Evolutionary conservation across 2,888 invertebrate species (phyloP).

Genomic region (Muschampia staudingeri): DNA sequence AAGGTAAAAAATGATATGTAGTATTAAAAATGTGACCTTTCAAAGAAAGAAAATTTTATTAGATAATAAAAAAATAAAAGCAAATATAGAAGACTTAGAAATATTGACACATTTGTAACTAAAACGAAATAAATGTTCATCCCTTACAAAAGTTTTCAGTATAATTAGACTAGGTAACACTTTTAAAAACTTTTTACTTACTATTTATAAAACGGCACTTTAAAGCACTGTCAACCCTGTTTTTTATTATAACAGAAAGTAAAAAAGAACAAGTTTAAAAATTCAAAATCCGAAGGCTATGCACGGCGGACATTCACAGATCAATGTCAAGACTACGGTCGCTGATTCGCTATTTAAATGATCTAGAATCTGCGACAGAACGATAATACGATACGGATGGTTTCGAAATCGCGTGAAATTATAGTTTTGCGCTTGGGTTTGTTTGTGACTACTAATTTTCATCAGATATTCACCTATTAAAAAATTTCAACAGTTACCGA

Average conservation of each 20-base stretch:
- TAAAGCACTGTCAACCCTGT: conserved; percentile 24
- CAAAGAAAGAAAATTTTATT: too few relatives aligned
- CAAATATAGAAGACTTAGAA: too few relatives aligned
- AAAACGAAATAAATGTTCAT: too few relatives aligned
- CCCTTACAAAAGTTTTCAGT: too few relatives aligned
- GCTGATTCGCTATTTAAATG: conserved; percentile 89
- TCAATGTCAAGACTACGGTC: conserved; percentile 84
- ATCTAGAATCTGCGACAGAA: conserved; percentile 79
- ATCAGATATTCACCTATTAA: too few relatives aligned
- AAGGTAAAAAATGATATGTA: too few relatives aligned
- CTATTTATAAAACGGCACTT: conserved; percentile 33
- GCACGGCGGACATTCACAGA: conserved; percentile 76
- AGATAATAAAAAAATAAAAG: too few relatives aligned
- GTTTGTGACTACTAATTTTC: conserved; percentile 43
- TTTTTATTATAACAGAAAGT: conserved; percentile 9
- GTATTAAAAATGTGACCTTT: too few relatives aligned
- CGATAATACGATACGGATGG: conserved; percentile 77
- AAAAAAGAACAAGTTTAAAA: conserved; percentile 35
- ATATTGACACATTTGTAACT: too few relatives aligned
- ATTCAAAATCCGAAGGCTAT: conserved; percentile 68
- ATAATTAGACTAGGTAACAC: neutral
- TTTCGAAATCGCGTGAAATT: conserved; percentile 71
- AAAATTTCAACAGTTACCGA: too few relatives aligned
- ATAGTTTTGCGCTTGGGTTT: conserved; percentile 59
- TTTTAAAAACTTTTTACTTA: neutral